Evolutionary conservation across 2,888 invertebrate genomes (phyloP), one percentile per base, ranked within the genome.

Genomic region (Bimastos eiseni): DNA sequence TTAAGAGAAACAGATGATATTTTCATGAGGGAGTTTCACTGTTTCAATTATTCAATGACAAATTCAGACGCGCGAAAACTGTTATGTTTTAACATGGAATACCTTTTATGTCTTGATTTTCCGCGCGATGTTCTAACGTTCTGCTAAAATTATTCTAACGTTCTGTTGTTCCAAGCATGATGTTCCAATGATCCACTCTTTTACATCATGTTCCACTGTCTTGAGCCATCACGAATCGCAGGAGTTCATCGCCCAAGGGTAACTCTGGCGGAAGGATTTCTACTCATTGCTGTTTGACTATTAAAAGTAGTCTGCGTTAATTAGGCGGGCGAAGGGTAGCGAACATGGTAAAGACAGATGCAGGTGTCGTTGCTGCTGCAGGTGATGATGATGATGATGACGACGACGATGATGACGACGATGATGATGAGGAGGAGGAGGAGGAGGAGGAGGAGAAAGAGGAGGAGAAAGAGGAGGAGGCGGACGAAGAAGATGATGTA

Each of bases 211-310:
- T 55, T 55, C 55, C 30, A 55, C 5, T 44, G 15, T 44, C 5
- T 49, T 24, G 24, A 3, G n/a, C 70, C 70, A n/a, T n/a, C 70
- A 70, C n/a, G 11, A 70, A n/a, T 70, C 70, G n/a, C 70, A n/a
- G 70, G n/a, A n/a, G 70, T n/a, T 70, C n/a, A n/a, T n/a, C 17
- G n/a, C 0, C 13, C n/a, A 11, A n/a, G 30, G n/a, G n/a, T n/a
- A n/a, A n/a, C 70, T n/a, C n/a, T 70, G 70, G 70, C n/a, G n/a
- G 70, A 70, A n/a, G 70, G n/a, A 70, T 70, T n/a, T 70, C n/a
- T 70, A 0, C 70, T 70, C 70, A n/a, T 1, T 24, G 24, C 70
- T n/a, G n/a, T 70, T 70, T n/a, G 70, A n/a, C 70, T 70, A 8
- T 70, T 70, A n/a, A 70, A 70, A 70, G 70, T 70, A n/a, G 30